Evolutionary conservation across 2,888 invertebrate genomes (phyloP).

Genomic region (Timema cristinae): DNA sequence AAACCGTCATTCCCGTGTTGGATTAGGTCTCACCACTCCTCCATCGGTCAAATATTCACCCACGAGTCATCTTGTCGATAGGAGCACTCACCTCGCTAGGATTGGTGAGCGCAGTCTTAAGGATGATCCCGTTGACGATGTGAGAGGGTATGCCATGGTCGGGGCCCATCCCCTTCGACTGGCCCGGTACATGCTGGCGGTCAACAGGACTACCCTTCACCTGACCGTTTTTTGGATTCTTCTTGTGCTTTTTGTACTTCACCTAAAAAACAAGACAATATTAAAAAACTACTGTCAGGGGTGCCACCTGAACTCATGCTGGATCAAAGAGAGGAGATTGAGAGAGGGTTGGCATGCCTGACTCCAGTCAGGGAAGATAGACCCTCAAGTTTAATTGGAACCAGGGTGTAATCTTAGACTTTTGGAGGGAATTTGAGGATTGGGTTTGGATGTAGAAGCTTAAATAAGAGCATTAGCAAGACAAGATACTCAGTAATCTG

Average conservation of each 20-base stretch:
- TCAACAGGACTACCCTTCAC: conserved; percentile 37
- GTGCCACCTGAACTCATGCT: neutral
- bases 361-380: too few species aligned
- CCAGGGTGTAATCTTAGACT: too few species aligned
- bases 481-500: too few species aligned
- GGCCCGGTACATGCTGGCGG: conserved; percentile 38
- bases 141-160: conserved; percentile 59
- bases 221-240: conserved; percentile 57
- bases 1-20: too few species aligned
- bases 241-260: conserved; percentile 97
- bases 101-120: conserved; percentile 91
- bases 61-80: neutral
- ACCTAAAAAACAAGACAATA: conserved; percentile 51
- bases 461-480: too few species aligned
- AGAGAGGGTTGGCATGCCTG: too few species aligned
- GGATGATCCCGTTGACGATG: conserved; percentile 85
- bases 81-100: conserved; percentile 68
- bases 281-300: neutral
- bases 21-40: too few species aligned
- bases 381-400: too few species aligned
- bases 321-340: too few species aligned
- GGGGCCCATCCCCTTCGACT: conserved; percentile 37
- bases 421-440: too few species aligned
- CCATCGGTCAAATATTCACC: neutral
- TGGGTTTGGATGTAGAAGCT: too few species aligned